These are phyloP conservation scores for Cercopithecus diana DNA, from an alignment of 2,797 vertebrate genomes.

Conservation along the genomic window DNA sequence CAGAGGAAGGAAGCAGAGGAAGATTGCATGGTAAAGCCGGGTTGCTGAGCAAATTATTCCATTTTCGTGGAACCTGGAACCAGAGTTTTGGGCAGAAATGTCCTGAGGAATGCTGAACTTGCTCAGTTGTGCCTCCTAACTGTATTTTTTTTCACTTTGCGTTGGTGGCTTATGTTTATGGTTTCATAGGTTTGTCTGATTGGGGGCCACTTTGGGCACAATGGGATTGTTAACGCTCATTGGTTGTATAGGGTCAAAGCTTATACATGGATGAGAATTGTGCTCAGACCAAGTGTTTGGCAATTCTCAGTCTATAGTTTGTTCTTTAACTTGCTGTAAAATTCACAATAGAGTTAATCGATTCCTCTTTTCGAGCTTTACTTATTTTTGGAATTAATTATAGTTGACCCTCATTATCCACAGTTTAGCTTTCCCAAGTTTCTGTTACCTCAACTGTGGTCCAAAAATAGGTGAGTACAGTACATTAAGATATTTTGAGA, in stretches of 20 bases:
- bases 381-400: not conserved
- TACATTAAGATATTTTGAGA: not conserved
- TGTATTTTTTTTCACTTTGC: not conserved
- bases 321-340: not conserved
- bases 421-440: not conserved
- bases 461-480: not conserved
- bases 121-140: not conserved
- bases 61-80: not conserved
- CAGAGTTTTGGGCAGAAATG: not conserved
- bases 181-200: not conserved
- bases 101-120: not conserved
- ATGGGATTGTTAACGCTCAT: not conserved
- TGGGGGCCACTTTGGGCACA: not conserved
- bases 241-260: not conserved
- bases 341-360: not conserved
- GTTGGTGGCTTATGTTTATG: not conserved
- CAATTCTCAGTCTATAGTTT: not conserved
- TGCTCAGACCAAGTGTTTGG: not conserved
- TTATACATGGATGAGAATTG: not conserved
- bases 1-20: constrained; percentile 45
- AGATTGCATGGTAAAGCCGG: not conserved
- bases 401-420: not conserved
- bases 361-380: not conserved
- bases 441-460: not conserved
- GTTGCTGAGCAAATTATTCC: not conserved